Evolutionary conservation across 1,140 invertebrate species (phyloP).

Genomic region (Andrena cerasifolii): DNA sequence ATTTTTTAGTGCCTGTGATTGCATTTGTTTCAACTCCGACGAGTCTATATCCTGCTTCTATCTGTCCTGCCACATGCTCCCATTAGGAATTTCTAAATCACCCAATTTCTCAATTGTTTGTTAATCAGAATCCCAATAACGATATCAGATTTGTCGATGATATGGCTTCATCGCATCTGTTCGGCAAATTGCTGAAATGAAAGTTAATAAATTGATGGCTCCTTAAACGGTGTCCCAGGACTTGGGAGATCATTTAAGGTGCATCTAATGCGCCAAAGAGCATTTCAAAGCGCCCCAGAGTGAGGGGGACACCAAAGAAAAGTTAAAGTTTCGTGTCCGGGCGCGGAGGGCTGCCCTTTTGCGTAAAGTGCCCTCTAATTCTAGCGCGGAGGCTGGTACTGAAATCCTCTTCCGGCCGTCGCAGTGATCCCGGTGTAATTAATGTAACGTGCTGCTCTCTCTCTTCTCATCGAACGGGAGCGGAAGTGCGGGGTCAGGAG

Average conservation of each 20-base stretch:
- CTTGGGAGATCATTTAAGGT: neutral
- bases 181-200: neutral
- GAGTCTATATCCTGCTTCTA: too few species aligned
- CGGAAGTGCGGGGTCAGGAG: neutral
- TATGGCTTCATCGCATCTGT: neutral
- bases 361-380: conserved; percentile 56
- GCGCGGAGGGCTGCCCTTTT: conserved; percentile 1
- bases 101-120: too few species aligned
- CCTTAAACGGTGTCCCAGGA: neutral
- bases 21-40: too few species aligned
- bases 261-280: neutral
- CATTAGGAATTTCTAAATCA: too few species aligned
- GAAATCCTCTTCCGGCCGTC: conserved; percentile 43
- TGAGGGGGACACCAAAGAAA: neutral
- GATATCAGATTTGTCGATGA: too few species aligned
- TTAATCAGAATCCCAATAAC: too few species aligned
- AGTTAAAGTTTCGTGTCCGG: conserved; percentile 46
- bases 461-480: conserved; percentile 41
- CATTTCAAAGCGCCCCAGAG: neutral
- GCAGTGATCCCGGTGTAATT: conserved; percentile 61
- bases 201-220: conserved; percentile 1
- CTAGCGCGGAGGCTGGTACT: conserved; percentile 22
- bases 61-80: too few species aligned
- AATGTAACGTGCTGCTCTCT: conserved; percentile 50
- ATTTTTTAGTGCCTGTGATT: too few species aligned